Evolutionary conservation across 1,140 invertebrate genomes (phyloP).

Genomic region (Aphelenchoides fujianensis): DNA sequence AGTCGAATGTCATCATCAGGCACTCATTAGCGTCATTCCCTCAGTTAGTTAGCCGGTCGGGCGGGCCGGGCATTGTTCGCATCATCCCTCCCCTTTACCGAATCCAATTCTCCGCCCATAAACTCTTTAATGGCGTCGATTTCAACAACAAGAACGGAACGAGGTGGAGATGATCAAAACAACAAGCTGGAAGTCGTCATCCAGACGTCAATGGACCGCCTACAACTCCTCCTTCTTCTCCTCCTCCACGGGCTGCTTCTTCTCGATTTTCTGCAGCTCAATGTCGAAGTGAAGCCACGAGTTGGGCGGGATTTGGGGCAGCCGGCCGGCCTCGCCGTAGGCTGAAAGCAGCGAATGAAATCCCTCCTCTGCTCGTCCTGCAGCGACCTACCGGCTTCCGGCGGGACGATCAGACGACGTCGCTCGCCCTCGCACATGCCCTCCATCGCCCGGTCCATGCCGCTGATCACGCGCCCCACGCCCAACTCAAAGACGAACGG

Average conservation of each 20-base stretch:
- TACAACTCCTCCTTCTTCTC: slow-evolving; percentile 39
- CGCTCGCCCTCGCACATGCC: slow-evolving; percentile 67
- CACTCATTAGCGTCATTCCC: background rate
- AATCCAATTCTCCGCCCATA: too few species aligned
- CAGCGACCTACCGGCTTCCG: slow-evolving; percentile 62
- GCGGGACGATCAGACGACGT: slow-evolving; percentile 65
- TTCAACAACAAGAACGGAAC: too few species aligned
- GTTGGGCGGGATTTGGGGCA: slow-evolving; percentile 65
- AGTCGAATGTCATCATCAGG: background rate
- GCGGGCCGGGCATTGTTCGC: too few species aligned
- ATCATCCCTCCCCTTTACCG: too few species aligned
- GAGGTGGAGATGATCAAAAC: too few species aligned
- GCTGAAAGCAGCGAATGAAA: slow-evolving; percentile 25
- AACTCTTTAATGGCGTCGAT: background rate
- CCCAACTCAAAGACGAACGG: slow-evolving; percentile 67
- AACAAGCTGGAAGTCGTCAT: too few species aligned
- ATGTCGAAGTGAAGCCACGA: slow-evolving; percentile 57
- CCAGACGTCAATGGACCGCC: background rate
- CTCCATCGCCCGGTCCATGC: slow-evolving; percentile 59
- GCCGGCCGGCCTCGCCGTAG: slow-evolving; percentile 65
- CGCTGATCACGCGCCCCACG: slow-evolving; percentile 63
- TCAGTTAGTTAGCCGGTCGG: too few species aligned
- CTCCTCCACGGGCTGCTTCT: too few species aligned
- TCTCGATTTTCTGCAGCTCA: slow-evolving; percentile 51
- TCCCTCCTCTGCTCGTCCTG: slow-evolving; percentile 5